Evolutionary conservation across 2,888 invertebrate species (phyloP).

Genomic region (Automeris io): DNA sequence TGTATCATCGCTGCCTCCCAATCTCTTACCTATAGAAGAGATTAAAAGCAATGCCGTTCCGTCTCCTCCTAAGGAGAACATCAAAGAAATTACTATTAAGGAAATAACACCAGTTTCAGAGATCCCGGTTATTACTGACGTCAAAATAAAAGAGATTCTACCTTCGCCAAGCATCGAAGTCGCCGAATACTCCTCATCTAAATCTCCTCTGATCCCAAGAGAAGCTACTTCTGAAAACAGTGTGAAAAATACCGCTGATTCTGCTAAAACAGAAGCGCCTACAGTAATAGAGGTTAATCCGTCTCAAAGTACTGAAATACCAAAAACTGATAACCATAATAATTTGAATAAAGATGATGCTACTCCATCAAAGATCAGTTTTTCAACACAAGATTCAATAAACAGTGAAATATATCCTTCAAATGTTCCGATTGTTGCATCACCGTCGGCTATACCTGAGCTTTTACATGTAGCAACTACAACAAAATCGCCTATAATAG

Average conservation of each 20-base stretch:
- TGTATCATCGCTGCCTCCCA: constrained; percentile 30
- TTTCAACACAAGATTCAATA: constrained; percentile 54
- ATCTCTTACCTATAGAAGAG: constrained; percentile 28
- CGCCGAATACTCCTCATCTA: constrained; percentile 58
- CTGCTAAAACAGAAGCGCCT: constrained; percentile 35
- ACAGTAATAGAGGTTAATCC: constrained; percentile 38
- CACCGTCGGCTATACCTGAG: constrained; percentile 29
- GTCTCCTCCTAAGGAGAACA: constrained; percentile 33
- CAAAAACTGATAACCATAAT: constrained; percentile 12
- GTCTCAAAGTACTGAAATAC: constrained; percentile 17
- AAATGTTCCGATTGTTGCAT: constrained; percentile 39
- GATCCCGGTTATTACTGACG: constrained; percentile 61
- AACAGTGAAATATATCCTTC: constrained; percentile 50
- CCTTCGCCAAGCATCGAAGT: constrained; percentile 56
- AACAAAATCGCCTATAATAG: constrained; percentile 47
- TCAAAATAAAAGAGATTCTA: constrained; percentile 64
- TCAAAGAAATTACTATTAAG: constrained; percentile 73
- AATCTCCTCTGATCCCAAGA: constrained; percentile 59
- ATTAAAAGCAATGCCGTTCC: constrained; percentile 27
- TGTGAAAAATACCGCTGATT: constrained; percentile 23
- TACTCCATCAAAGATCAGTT: constrained; percentile 57
- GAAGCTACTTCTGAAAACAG: constrained; percentile 59
- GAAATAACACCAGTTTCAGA: constrained; percentile 78
- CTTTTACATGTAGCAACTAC: constrained; percentile 32
- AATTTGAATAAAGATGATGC: constrained; percentile 31